Base-by-base conservation (phyloP, 2,797 vertebrate genomes). In the Centropyge bicolor region DNA sequence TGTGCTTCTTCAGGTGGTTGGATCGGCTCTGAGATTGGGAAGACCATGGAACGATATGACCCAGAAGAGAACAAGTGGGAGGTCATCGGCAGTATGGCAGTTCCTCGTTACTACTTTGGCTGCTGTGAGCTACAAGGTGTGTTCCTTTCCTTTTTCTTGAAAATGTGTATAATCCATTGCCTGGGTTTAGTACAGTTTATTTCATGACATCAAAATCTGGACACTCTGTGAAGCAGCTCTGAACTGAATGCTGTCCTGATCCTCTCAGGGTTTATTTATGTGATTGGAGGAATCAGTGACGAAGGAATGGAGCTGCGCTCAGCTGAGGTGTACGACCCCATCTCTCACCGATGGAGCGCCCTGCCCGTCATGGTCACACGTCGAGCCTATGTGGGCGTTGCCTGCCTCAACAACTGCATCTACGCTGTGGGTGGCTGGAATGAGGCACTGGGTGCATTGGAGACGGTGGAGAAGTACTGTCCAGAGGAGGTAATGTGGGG, bases 71-170 rank as follows among this genome's bases (percentile, higher is more conserved):
- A 99, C 82, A 97, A 95, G 67, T 99, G 98, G 98, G 97, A 99
- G 92, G 92, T 98, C 40, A 97, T 98, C 17, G 98, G 97, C 81
- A 96, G 75, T 89, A 99, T 99, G 98, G 95, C 95, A 1, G 90
- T 98, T 74, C 96, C 98, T 3, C 97, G 98, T 20, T 98, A 98
- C 87, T 98, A 96, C 90, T 99, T 99, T 78, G 98, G 98, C 64
- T 99, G 98, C 91, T 99, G 97, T 92, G 98, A 99, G 93, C 95
- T 98, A 60, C 97, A 99, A 95, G 98, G 98, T 99, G 86, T 84
- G 59, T 74, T 67, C 3, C 22, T 73, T n/a, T 0, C 0, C 7
- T 5, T 40, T 31, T 27, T 36, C 12, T 22, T 10, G 0, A 19
- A 27, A 20, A 14, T 20, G 6, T 51, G 31, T 41, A 22, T 38